Evolutionary conservation across 2,888 invertebrate genomes (phyloP).

Genomic region (Agriopis leucophaearia): DNA sequence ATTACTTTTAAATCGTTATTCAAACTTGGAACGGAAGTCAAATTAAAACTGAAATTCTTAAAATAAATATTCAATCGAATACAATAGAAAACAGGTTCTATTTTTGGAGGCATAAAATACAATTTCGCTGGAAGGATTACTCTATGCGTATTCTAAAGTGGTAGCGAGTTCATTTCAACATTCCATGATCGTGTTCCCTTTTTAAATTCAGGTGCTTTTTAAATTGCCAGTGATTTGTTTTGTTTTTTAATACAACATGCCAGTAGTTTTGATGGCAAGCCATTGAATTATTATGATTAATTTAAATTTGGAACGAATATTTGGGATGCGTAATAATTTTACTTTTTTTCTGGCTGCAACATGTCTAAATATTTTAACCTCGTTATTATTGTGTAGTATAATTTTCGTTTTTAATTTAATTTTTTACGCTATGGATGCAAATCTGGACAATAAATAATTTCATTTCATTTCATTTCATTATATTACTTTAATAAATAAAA

Average conservation of each 20-base stretch:
- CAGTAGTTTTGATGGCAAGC: conserved; percentile 52
- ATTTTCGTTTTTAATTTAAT: too few relatives aligned
- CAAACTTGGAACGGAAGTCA: conserved; percentile 37
- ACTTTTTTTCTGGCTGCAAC: too few relatives aligned
- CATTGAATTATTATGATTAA: conserved; percentile 40
- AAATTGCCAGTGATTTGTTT: conserved; percentile 77
- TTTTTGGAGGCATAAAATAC: conserved; percentile 54
- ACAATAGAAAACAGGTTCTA: conserved; percentile 59
- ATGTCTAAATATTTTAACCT: not conserved
- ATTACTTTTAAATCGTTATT: conserved; percentile 28
- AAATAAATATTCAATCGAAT: conserved; percentile 11
- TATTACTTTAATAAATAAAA: too few relatives aligned
- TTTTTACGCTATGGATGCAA: too few relatives aligned
- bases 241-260: conserved; percentile 61
- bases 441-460: too few relatives aligned
- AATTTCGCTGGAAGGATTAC: conserved; percentile 53
- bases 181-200: conserved; percentile 75
- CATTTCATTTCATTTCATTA: too few relatives aligned
- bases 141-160: conserved; percentile 74
- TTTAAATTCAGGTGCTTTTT: conserved; percentile 77
- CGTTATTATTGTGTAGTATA: too few relatives aligned
- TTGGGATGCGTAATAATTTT: not conserved
- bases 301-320: conserved; percentile 42
- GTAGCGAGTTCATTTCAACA: conserved; percentile 79
- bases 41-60: conserved; percentile 27